These are phyloP conservation scores for Volucella inflata DNA, from an alignment of 2,888 invertebrate species.

Conservation along the genomic window DNA sequence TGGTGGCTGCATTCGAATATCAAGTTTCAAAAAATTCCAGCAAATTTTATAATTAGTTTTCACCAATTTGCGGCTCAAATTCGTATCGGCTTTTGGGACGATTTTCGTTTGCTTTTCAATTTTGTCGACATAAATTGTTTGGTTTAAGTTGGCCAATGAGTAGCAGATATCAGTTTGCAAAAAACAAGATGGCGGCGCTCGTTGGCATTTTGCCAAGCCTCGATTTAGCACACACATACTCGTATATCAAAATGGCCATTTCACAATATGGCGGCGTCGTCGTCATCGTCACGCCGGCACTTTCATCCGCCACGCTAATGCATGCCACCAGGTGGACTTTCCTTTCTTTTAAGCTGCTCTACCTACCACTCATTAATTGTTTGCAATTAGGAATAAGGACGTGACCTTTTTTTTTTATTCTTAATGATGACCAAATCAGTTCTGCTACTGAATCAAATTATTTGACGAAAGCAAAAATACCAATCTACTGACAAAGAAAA, in stretches of 20 bases:
- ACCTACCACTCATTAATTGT: constrained; percentile 33
- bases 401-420: not conserved
- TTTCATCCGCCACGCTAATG: constrained; percentile 48
- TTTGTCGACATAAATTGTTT: constrained; percentile 37
- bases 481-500: constrained; percentile 80
- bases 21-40: constrained; percentile 17
- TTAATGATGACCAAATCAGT: constrained; percentile 82
- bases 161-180: constrained; percentile 28
- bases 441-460: constrained; percentile 83
- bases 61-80: constrained; percentile 9
- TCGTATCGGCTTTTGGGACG: not conserved
- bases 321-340: constrained; percentile 28
- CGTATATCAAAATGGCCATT: constrained; percentile 63
- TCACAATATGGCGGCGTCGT: constrained; percentile 61
- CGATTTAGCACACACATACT: constrained; percentile 4
- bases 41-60: not conserved
- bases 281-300: constrained; percentile 39
- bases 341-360: constrained; percentile 10
- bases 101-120: not conserved
- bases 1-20: constrained; percentile 25
- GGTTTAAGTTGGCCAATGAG: constrained; percentile 17
- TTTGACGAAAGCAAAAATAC: constrained; percentile 83
- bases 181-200: constrained; percentile 60
- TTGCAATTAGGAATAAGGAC: constrained; percentile 46
- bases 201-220: constrained; percentile 72